Percentiles rank a stretch among this genome's conserved stretches.
These are phyloP conservation scores for Pseudochaenichthys georgianus DNA, from an alignment of 2,797 vertebrate species.

Conservation along the genomic window DNA sequence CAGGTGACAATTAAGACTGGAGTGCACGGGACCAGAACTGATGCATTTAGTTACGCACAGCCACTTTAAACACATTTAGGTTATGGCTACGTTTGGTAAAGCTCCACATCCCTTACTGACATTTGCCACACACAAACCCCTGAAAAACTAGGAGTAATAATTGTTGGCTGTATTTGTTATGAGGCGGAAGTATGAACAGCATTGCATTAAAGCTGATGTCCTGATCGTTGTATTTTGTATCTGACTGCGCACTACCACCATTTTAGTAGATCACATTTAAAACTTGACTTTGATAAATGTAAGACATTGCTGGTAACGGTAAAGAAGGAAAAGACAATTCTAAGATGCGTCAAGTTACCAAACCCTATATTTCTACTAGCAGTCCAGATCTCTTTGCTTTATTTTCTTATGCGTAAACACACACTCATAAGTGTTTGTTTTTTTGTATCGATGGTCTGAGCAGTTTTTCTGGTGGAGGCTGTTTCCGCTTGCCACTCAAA, in stretches of 20 bases:
- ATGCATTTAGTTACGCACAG: neutral
- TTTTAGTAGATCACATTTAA: neutral
- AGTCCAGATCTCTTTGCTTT: neutral
- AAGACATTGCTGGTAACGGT: neutral
- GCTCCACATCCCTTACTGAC: neutral
- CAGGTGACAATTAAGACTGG: conserved; percentile 44
- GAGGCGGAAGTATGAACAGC: neutral
- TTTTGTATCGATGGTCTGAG: neutral
- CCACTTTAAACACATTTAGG: neutral
- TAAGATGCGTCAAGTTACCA: neutral
- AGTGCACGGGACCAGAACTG: conserved; percentile 23
- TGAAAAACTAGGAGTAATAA: too few species aligned
- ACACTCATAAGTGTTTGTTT: neutral
- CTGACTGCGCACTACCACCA: neutral
- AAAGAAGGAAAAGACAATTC: neutral
- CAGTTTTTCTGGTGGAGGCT: conserved; percentile 5
- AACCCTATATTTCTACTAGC: neutral
- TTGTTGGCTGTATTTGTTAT: neutral
- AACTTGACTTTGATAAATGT: neutral
- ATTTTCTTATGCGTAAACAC: conserved; percentile 20
- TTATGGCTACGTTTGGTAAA: neutral
- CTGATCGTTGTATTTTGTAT: neutral
- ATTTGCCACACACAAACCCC: neutral
- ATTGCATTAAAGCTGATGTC: neutral
- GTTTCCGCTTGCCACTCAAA: conserved; percentile 8